Percentiles rank a stretch among this genome's conserved stretches.
phyloP scores from a whole-genome alignment of 2,113 vertebrate species.

The Toxostoma redivivum region DNA sequence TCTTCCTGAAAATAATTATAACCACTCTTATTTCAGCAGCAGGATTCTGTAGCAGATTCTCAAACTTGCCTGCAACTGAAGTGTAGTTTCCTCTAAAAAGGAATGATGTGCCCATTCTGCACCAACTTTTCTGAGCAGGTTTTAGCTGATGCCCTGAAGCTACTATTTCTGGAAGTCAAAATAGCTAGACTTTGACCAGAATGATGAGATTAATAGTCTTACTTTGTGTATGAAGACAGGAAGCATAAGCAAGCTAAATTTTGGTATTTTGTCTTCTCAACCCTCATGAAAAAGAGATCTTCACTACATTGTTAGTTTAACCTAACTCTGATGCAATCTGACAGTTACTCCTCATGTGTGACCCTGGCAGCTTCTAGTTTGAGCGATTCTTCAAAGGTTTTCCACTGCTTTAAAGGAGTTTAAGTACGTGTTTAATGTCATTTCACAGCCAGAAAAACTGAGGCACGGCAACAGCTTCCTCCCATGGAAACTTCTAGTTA shows the following conservation, averaged over 20 bases:
- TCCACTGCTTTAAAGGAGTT: neutral
- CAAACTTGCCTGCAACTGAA: neutral
- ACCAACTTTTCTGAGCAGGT: neutral
- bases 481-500: constrained; percentile 36
- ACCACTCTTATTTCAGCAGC: neutral
- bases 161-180: neutral
- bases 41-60: neutral
- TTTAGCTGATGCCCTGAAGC: neutral
- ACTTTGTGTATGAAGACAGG: neutral
- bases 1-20: neutral
- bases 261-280: neutral
- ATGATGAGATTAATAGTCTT: neutral
- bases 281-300: neutral
- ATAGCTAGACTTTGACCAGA: neutral
- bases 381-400: neutral
- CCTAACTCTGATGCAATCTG: neutral
- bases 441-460: neutral
- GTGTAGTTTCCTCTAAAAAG: neutral
- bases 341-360: neutral
- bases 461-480: neutral
- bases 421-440: neutral
- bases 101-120: neutral
- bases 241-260: neutral
- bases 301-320: neutral
- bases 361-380: neutral